phyloP scores from a whole-genome alignment of 2,797 vertebrate species.

The Cheirogaleus major region DNA sequence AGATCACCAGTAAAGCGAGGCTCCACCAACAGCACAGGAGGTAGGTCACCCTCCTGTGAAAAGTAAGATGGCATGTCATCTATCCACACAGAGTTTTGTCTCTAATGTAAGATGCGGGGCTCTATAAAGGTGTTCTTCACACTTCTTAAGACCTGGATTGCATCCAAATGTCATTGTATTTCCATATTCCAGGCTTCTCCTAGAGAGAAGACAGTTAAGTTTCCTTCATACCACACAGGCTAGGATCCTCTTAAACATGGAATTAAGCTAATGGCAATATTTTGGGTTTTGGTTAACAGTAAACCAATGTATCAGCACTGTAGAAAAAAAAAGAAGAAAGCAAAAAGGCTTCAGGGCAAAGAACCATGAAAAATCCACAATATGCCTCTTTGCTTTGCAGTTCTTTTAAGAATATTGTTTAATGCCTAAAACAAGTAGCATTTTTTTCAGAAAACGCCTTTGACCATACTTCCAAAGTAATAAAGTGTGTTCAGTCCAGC shows the following conservation, averaged over 20 bases:
- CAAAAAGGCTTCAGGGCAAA: neutral
- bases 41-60: neutral
- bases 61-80: neutral
- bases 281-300: neutral
- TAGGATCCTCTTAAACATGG: neutral
- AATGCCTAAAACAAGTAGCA: neutral
- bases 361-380: neutral
- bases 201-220: neutral
- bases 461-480: constrained; percentile 21
- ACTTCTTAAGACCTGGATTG: neutral
- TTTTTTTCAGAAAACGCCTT: constrained; percentile 19
- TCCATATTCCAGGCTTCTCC: neutral
- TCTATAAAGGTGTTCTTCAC: neutral
- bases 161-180: neutral
- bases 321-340: neutral
- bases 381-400: neutral
- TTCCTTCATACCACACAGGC: neutral
- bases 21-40: neutral
- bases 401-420: neutral
- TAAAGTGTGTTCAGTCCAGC: neutral
- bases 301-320: neutral
- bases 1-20: neutral
- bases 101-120: neutral
- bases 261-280: neutral
- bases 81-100: neutral